These are phyloP conservation scores for Andrena flavipes DNA, from an alignment of 2,888 invertebrate species.

Conservation along the genomic window DNA sequence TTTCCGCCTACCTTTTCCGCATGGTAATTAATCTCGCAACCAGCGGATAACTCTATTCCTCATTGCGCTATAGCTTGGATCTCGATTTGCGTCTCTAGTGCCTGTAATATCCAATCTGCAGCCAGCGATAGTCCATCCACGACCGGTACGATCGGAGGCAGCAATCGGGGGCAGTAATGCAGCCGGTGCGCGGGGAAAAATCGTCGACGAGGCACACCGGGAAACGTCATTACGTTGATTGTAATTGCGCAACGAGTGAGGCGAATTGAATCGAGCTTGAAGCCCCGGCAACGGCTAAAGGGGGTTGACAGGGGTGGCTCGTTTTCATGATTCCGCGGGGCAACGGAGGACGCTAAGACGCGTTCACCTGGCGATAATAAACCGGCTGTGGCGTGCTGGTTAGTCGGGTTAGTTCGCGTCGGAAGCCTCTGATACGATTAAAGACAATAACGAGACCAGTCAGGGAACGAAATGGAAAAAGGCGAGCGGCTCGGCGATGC, in stretches of 20 bases:
- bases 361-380: conserved; percentile 43
- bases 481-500: not conserved
- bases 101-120: conserved; percentile 35
- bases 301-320: conserved; percentile 6
- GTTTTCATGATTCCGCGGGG: conserved; percentile 51
- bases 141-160: conserved; percentile 44
- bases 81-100: not conserved
- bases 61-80: not conserved
- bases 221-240: conserved; percentile 80
- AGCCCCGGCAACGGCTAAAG: conserved; percentile 19
- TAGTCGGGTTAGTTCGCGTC: conserved; percentile 32
- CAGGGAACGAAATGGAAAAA: conserved; percentile 1
- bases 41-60: not conserved
- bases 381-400: not conserved
- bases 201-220: conserved; percentile 50
- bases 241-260: conserved; percentile 76
- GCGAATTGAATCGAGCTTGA: conserved; percentile 64
- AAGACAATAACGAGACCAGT: conserved; percentile 25
- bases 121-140: not conserved
- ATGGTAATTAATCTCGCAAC: not conserved
- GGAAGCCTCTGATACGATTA: conserved; percentile 33
- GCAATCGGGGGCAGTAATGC: conserved; percentile 72
- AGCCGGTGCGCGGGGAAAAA: conserved; percentile 54
- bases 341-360: not conserved
- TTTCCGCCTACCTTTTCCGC: too few relatives aligned